These are phyloP conservation scores for Ceyx margarethae DNA, from an alignment of 2,113 vertebrate genomes.

Conservation along the genomic window DNA sequence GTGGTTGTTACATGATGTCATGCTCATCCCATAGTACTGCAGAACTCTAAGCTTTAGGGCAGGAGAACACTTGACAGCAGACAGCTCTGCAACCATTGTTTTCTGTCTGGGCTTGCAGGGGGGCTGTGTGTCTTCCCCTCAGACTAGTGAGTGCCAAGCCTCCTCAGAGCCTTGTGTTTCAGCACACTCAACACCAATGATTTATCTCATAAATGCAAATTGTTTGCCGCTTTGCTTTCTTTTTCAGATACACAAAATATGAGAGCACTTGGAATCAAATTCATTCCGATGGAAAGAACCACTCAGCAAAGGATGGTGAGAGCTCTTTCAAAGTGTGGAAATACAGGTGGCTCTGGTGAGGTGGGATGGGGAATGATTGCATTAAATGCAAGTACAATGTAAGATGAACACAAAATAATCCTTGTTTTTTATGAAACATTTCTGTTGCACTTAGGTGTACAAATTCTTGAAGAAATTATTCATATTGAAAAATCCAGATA, in stretches of 20 bases:
- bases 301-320: not conserved
- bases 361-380: not conserved
- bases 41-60: not conserved
- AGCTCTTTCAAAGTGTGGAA: not conserved
- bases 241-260: not conserved
- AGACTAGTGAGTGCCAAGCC: not conserved
- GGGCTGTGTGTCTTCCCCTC: not conserved
- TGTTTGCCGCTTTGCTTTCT: not conserved
- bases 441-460: not conserved
- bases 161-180: not conserved
- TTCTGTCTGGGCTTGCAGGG: not conserved
- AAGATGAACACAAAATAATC: not conserved
- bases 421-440: not conserved
- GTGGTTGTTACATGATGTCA: not conserved
- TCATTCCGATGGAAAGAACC: not conserved
- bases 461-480: not conserved
- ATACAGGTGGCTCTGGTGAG: not conserved
- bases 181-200: not conserved
- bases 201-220: not conserved
- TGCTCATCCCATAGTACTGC: not conserved
- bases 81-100: not conserved
- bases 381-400: not conserved
- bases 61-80: not conserved
- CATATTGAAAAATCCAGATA: not conserved
- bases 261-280: not conserved